Evolutionary conservation across 2,113 vertebrate species (phyloP), one percentile per base, ranked within the genome.

Genomic region (Siniperca knerii): DNA sequence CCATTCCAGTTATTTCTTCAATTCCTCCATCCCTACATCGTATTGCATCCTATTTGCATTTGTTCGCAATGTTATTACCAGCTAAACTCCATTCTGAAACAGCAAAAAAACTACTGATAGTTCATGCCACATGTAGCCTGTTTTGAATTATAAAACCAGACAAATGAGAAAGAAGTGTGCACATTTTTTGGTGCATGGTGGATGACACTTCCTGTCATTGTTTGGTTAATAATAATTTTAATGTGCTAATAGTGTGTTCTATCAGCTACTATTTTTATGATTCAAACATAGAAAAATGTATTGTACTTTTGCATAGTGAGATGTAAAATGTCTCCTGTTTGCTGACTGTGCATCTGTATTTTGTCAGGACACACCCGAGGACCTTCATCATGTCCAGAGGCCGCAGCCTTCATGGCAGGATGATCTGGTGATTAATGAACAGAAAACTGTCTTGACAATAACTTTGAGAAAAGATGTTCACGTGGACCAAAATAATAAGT

Each of bases 351-450:
- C n/a, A 6, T 67, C 16, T 89, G 42, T 70, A 20, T 60, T 64
- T 89, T 84, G 15, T 66, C 75, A 96, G 96, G 95, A 96, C 46
- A 57, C 48, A 18, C 82, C 81, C 1, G 69, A 89, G 44, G 95
- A 95, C 33, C 58, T 93, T 58, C 90, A 78, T 87, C 91, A 92
- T 35, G 81, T 94, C 85, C 93, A 94, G 90, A 95, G 89, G 48
- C 93, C 92, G n/a, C 93, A 94, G 68, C 87, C 93, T 64, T 71
- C 84, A 9, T 96, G 95, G 95, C 93, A 93, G 67, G 95, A 96
- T 74, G 95, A 96, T 89, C 79, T 94, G 94, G 96, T 96, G 93
- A 96, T 54, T 83, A 79, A 83, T 74, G 11, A 71, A 9, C 52
- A 69, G 10, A 72, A 78, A 81, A 84, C 40, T 73, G 15, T 58